Evolutionary conservation across 2,888 invertebrate species (phyloP), one percentile per base, ranked within the genome.

Genomic region (Stenotaenia linearis): DNA sequence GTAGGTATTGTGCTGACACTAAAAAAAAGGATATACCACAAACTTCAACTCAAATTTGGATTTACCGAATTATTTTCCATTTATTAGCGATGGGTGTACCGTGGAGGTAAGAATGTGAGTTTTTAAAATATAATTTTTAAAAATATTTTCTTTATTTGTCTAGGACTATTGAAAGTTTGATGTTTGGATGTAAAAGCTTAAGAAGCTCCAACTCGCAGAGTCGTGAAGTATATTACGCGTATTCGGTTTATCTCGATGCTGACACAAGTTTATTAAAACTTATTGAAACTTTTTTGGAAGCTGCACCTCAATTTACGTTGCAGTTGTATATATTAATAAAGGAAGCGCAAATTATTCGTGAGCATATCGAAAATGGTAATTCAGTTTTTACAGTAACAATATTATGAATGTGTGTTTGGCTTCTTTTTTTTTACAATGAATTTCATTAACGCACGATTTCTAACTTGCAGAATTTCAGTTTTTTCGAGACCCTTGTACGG

Each of bases 241-340:
- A 82, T 69, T 86, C 86, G 86, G 83, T 85, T 32, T 85, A 85
- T 81, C 88, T 88, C 83, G 88, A 88, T 82, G 85, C 86, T 0
- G 92, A 92, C 86, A 89, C 91, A 79, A 90, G 90, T 82, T 88
- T 92, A 84, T 86, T 93, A 81, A 90, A 92, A 84, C 89, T 92
- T 84, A 89, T 93, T 83, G 91, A 92, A 83, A 89, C 91, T 78
- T 92, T 92, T 85, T 88, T 92, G 85, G 92, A 92, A 84, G 90
- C 91, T 76, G 90, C 91, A 21, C 92, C 93, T 74, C 92, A 92
- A 86, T 89, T 92, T 77, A 89, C 92, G 82, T 86, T 93, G 81
- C 92, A 92, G 86, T 88, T 91, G 18, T 92, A 91, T 85, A 90
- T 92, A 78, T 89, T 92, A 84, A 86, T 90, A 45, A 83, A 81